phyloP scores from a whole-genome alignment of 2,888 invertebrate genomes.

The Drosophila seclusa region DNA sequence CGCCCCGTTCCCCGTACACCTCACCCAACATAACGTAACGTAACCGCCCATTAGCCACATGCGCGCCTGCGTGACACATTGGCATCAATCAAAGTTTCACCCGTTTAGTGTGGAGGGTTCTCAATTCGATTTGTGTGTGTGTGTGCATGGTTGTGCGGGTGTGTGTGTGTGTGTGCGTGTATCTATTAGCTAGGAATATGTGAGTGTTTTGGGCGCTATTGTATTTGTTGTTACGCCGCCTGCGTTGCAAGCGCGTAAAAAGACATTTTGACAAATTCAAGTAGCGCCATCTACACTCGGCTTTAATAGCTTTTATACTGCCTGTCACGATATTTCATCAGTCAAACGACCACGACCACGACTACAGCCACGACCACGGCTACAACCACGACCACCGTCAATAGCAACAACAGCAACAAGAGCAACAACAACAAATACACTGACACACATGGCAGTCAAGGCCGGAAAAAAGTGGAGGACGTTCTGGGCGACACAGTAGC shows the following conservation, averaged over 20 bases:
- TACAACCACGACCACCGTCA: slow-evolving; percentile 44
- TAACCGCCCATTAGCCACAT: slow-evolving; percentile 82
- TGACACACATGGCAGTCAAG: slow-evolving; percentile 67
- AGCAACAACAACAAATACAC: slow-evolving; percentile 40
- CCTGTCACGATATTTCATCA: slow-evolving; percentile 83
- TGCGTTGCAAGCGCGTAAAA: slow-evolving; percentile 66
- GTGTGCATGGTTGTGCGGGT: slow-evolving; percentile 4
- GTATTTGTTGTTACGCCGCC: slow-evolving; percentile 57
- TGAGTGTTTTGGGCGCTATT: slow-evolving; percentile 28
- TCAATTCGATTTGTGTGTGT: slow-evolving; percentile 11
- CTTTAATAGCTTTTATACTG: slow-evolving; percentile 82
- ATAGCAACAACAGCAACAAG: slow-evolving; percentile 30
- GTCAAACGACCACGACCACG: slow-evolving; percentile 60
- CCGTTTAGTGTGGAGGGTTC: slow-evolving; percentile 56
- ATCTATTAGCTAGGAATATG: slow-evolving; percentile 20
- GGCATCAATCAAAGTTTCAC: slow-evolving; percentile 83
- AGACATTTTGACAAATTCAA: slow-evolving; percentile 84
- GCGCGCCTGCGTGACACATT: slow-evolving; percentile 84
- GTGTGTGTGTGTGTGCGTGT: slow-evolving; percentile 6
- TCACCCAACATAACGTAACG: slow-evolving; percentile 9
- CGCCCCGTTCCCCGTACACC: no score
- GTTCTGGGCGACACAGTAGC: slow-evolving; percentile 52
- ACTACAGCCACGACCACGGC: slow-evolving; percentile 38
- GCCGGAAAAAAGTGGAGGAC: slow-evolving; percentile 56
- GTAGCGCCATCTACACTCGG: slow-evolving; percentile 81